Conservation (phyloP, 2,113 vertebrate genomes). For the Collichthys lucidus region DNA sequence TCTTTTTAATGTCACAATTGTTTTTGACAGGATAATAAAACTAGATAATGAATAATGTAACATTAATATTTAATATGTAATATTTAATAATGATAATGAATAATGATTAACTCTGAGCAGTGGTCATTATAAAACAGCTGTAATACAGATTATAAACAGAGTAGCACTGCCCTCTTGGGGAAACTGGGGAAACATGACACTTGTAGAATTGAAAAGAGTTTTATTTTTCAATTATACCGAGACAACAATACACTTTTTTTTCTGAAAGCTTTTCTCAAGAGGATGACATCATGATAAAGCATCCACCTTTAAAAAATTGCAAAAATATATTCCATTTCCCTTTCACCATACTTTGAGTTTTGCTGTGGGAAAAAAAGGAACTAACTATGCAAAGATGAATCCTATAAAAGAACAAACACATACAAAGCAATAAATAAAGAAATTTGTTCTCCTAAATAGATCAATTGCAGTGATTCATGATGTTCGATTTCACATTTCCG, state of each 20-base stretch:
- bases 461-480: conserved; percentile 47
- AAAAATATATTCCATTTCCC: conserved; percentile 78
- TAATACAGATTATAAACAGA: background rate
- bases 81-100: background rate
- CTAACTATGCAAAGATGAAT: conserved; percentile 55
- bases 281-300: conserved; percentile 53
- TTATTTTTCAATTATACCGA: conserved; percentile 70
- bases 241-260: conserved; percentile 66
- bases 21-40: conserved; percentile 10
- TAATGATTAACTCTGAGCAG: too few species aligned
- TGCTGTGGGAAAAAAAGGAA: conserved; percentile 54
- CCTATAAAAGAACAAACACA: conserved; percentile 50
- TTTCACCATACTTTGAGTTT: conserved; percentile 68
- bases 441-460: conserved; percentile 58
- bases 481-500: conserved; percentile 69
- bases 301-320: conserved; percentile 66
- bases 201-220: conserved; percentile 58
- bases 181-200: conserved; percentile 37
- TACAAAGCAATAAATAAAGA: conserved; percentile 71
- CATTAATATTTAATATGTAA: background rate
- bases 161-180: conserved; percentile 53
- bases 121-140: background rate
- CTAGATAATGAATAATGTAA: background rate
- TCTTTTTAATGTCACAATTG: background rate
- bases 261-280: conserved; percentile 68